Base-by-base conservation (phyloP, 2,888 invertebrate species). In the Listrodromus nycthemerus region DNA sequence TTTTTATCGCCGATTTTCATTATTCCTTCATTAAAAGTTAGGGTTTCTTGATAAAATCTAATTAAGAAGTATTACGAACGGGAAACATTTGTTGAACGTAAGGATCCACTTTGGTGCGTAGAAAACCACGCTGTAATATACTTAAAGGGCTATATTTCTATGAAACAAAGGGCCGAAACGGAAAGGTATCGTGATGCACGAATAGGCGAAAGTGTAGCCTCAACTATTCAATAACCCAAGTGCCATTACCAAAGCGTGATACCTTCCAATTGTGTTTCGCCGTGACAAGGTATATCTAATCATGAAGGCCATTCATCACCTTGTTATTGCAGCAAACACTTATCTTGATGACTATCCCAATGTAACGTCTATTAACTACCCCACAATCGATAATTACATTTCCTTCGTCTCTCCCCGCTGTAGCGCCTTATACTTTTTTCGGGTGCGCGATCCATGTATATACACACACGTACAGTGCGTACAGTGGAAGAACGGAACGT, bases 251-350 rank as follows among this genome's bases (percentile, higher is more conserved):
- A 27, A 50, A 19, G 50, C 33, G 52, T 21, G 21, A 63, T 74
- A 74, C 27, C 63, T 48, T 48, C 30, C 50, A 50, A 74, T 33
- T 33, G 13, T 48, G 33, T 33, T 13, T 55, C 45, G 65, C n/a
- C 63, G 37, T 58, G n/a, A 58, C 50, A 27, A n/a, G 37, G 45
- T 41, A 73, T 66, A n/a, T 73, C 30, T 30, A 33, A 67, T 58
- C 66, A 8, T 16, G 21, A 71, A 79, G 61, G 7, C 63, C 65
- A 65, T 80, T 45, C 41, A 67, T 67, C 73, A 58, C 33, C n/a
- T 45, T 41, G 55, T 48, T 58, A 73, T 67, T 80, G 73, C 33
- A 48, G 48, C 58, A 74, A 73, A 80, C 48, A 80, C 45, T 80
- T 73, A 10, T 61, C 16, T 58, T 58, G 41, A 67, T 52, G 33